Evolutionary conservation across 2,113 vertebrate species (phyloP).

Genomic region (Cepphus grylle): DNA sequence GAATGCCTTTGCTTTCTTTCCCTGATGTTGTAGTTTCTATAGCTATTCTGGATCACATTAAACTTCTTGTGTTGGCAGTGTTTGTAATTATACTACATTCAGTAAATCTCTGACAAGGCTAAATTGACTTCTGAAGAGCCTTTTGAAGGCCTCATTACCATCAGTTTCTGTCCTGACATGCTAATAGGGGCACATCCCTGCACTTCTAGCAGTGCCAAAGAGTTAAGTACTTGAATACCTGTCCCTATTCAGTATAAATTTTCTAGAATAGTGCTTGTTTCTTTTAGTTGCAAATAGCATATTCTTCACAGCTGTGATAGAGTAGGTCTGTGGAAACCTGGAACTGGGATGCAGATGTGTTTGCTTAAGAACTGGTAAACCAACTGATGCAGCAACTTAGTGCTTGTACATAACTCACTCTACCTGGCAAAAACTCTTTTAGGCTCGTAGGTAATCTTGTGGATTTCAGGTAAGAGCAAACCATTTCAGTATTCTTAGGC

Average conservation of each 20-base stretch:
- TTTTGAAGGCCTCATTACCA: conserved; percentile 22
- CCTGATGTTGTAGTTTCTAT: neutral
- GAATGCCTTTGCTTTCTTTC: neutral
- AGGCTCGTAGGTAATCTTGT: neutral
- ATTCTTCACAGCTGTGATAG: neutral
- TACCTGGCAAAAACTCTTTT: neutral
- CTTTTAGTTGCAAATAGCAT: neutral
- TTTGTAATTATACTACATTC: conserved; percentile 32
- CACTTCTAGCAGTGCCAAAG: neutral
- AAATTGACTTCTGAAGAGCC: conserved; percentile 19
- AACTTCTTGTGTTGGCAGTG: neutral
- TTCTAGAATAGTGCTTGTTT: neutral
- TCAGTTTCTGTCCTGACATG: neutral
- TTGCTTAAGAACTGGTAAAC: neutral
- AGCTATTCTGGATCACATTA: conserved; percentile 25
- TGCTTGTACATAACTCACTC: neutral
- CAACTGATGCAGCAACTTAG: neutral
- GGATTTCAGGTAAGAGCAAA: neutral
- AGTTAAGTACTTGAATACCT: conserved; percentile 25
- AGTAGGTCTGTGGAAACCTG: neutral
- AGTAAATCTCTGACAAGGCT: conserved; percentile 28
- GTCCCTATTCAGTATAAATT: neutral
- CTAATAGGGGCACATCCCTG: neutral
- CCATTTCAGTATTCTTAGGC: neutral
- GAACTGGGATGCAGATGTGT: neutral